A percentile compares a stretch with the other conserved stretches of the same genome.
These are phyloP conservation scores for Heteromormyrus szaboi DNA, from an alignment of 2,797 vertebrate species.

Conservation along the genomic window DNA sequence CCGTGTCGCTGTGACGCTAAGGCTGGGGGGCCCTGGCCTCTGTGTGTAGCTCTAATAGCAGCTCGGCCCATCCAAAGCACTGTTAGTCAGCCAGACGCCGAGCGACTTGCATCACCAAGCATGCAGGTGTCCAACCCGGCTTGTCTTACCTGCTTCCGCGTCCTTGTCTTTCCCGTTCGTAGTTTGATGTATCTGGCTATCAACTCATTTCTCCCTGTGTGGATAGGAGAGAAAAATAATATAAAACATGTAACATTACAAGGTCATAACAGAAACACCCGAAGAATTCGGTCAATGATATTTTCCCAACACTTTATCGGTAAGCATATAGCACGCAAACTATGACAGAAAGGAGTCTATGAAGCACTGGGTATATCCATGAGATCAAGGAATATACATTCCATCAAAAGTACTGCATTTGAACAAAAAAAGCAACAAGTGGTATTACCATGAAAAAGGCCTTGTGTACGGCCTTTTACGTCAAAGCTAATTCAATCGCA, in stretches of 20 bases:
- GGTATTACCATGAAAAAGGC: constrained; percentile 56
- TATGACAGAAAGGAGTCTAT: neutral
- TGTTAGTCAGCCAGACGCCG: constrained; percentile 56
- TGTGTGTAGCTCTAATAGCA: neutral
- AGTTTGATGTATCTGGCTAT: constrained; percentile 99
- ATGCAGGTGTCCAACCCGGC: constrained; percentile 48
- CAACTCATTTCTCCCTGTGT: constrained; percentile 94
- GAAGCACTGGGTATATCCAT: neutral
- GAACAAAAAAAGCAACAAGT: constrained; percentile 41
- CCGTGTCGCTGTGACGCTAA: neutral
- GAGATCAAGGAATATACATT: constrained; percentile 32
- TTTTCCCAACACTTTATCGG: neutral
- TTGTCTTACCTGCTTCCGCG: constrained; percentile 94
- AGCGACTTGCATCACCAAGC: constrained; percentile 50
- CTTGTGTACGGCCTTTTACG: constrained; percentile 55
- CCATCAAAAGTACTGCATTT: constrained; percentile 38
- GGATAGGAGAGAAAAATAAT: constrained; percentile 25
- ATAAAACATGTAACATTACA: neutral
- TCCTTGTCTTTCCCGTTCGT: constrained; percentile 97
- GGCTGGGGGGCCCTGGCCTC: neutral
- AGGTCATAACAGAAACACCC: neutral
- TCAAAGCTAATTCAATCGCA: constrained; percentile 63
- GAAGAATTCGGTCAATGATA: neutral
- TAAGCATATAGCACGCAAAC: neutral
- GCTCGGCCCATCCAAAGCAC: constrained; percentile 38